A percentile compares a stretch with the other conserved stretches of the same genome.
Conservation (phyloP, 2,888 invertebrate species). For the Cheilosia vulpina region DNA sequence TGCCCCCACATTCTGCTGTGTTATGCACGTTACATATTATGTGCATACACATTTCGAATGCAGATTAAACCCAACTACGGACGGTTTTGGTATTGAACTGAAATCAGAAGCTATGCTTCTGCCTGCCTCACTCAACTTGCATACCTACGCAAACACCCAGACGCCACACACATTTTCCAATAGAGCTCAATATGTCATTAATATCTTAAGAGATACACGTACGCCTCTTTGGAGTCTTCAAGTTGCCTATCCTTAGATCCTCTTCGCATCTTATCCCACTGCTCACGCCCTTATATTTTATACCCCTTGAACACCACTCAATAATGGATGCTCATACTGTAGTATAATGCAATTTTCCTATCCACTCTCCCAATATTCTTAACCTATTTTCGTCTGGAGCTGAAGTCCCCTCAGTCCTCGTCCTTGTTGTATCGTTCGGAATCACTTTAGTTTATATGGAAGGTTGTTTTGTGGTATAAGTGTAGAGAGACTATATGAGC, state of each 20-base stretch:
- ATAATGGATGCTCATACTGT: conserved; percentile 67
- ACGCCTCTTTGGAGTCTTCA: conserved; percentile 37
- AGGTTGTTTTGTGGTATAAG: background rate
- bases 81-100: conserved; percentile 7
- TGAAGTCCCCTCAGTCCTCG: conserved; percentile 2
- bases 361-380: conserved; percentile 39
- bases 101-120: conserved; percentile 23
- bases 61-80: conserved; percentile 6
- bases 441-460: conserved; percentile 10
- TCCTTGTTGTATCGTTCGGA: conserved; percentile 24
- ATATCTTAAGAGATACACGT: conserved; percentile 61
- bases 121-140: background rate
- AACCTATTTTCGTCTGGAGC: conserved; percentile 19
- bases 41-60: conserved; percentile 7
- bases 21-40: conserved; percentile 18
- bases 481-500: background rate
- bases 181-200: conserved; percentile 56
- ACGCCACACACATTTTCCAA: conserved; percentile 17
- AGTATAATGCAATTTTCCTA: conserved; percentile 64
- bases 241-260: conserved; percentile 29
- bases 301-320: conserved; percentile 59
- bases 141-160: background rate
- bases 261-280: conserved; percentile 51
- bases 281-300: conserved; percentile 50
- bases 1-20: conserved; percentile 31